Evolutionary conservation across 2,797 vertebrate genomes (phyloP).

Genomic region (Tinamus major): DNA sequence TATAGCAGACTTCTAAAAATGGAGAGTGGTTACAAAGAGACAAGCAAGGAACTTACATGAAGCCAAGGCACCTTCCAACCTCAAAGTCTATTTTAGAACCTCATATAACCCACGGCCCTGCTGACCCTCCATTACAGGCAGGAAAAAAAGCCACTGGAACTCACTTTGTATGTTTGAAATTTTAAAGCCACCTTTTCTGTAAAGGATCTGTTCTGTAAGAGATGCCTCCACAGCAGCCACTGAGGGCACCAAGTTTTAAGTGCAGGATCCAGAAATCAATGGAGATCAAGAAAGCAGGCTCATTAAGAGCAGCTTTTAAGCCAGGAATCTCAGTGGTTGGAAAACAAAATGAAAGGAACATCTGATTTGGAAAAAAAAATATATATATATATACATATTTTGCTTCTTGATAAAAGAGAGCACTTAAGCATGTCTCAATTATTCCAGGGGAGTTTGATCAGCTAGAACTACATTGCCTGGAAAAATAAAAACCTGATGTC

Average conservation of each 20-base stretch:
- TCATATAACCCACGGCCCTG: neutral
- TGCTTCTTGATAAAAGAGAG: neutral
- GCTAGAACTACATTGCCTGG: neutral
- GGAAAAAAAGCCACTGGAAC: neutral
- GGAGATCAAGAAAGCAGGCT: neutral
- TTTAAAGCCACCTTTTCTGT: neutral
- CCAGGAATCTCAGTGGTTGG: neutral
- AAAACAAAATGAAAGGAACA: neutral
- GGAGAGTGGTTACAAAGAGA: neutral
- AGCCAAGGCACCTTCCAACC: neutral
- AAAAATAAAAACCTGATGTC: neutral
- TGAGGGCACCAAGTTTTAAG: conserved; percentile 53
- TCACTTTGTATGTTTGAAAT: neutral
- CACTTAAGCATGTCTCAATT: neutral
- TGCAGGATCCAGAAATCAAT: conserved; percentile 42
- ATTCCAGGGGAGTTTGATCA: neutral
- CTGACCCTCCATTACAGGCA: neutral
- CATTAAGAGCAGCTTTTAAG: neutral
- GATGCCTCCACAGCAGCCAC: conserved; percentile 34
- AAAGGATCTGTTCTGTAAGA: neutral
- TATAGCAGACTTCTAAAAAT: neutral
- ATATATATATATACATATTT: neutral
- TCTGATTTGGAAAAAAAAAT: neutral
- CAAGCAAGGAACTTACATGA: neutral
- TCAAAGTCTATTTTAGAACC: neutral